phyloP scores from a whole-genome alignment of 2,888 invertebrate species.

The Volucella bombylans region DNA sequence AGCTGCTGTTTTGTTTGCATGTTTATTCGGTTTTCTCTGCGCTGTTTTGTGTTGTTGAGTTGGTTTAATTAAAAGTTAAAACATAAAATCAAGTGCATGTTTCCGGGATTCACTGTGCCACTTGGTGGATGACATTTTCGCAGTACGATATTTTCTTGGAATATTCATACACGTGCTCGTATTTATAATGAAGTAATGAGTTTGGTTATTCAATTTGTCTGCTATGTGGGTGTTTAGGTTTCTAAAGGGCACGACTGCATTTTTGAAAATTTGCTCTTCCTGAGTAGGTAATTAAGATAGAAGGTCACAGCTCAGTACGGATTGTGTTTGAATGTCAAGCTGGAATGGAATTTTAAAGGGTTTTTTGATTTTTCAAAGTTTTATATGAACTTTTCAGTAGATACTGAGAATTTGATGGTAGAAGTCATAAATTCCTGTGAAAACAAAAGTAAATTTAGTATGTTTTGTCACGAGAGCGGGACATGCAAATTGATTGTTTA shows the following conservation, averaged over 20 bases:
- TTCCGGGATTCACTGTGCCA: slow-evolving; percentile 58
- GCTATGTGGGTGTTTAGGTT: slow-evolving; percentile 5
- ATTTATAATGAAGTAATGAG: slow-evolving; percentile 29
- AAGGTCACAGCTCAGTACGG: neutral
- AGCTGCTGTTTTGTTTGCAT: slow-evolving; percentile 7
- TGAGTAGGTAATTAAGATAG: neutral
- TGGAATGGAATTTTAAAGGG: neutral
- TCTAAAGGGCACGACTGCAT: slow-evolving; percentile 2
- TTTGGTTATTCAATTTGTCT: slow-evolving; percentile 18
- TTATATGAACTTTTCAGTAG: neutral
- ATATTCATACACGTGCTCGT: too few species aligned
- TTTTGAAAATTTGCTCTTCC: neutral
- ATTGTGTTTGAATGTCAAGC: slow-evolving; percentile 32
- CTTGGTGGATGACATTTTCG: slow-evolving; percentile 66
- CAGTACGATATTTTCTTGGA: too few species aligned
- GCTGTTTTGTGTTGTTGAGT: neutral
- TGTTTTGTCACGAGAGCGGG: slow-evolving; percentile 51
- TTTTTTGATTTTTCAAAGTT: slow-evolving; percentile 6
- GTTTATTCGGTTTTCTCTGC: neutral
- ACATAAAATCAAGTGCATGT: slow-evolving; percentile 68
- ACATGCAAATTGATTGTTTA: slow-evolving; percentile 61
- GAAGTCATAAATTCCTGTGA: slow-evolving; percentile 35
- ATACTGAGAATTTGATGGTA: neutral
- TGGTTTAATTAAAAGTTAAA: slow-evolving; percentile 67
- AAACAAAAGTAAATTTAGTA: slow-evolving; percentile 30